A percentile compares a stretch with the other conserved stretches of the same genome.
These are phyloP conservation scores for Peromyscus eremicus DNA, from an alignment of 2,797 vertebrate species.

Conservation along the genomic window DNA sequence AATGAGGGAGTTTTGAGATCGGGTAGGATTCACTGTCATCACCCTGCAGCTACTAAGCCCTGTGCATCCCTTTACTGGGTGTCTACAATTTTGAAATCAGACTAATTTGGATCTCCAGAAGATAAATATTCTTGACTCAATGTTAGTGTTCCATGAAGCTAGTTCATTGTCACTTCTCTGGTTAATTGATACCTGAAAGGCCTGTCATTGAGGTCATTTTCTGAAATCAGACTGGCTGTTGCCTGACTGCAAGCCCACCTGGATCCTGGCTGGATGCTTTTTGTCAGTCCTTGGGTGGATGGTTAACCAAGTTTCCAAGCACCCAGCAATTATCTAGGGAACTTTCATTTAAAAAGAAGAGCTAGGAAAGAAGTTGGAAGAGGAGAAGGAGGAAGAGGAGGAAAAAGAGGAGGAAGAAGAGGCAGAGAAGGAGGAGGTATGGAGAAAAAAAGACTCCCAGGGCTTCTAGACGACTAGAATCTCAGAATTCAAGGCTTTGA, in stretches of 20 bases:
- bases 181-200: background rate
- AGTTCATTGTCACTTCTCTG: background rate
- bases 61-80: background rate
- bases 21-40: background rate
- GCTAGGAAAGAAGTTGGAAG: background rate
- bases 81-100: background rate
- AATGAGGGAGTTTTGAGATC: background rate
- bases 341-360: background rate
- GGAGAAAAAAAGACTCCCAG: background rate
- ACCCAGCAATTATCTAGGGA: background rate
- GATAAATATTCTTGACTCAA: background rate
- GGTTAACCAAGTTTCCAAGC: background rate
- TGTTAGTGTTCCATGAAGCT: background rate
- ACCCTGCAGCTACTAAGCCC: background rate
- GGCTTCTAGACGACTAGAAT: background rate
- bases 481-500: background rate
- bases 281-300: background rate
- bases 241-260: background rate
- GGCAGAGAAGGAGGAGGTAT: too few relatives aligned
- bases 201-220: background rate
- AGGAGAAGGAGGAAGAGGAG: background rate
- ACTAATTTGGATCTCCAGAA: slow-evolving; percentile 4
- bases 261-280: background rate
- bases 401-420: background rate
- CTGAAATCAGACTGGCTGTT: background rate